Conservation (phyloP, 2,113 vertebrate genomes). For the Pterocles gutturalis region DNA sequence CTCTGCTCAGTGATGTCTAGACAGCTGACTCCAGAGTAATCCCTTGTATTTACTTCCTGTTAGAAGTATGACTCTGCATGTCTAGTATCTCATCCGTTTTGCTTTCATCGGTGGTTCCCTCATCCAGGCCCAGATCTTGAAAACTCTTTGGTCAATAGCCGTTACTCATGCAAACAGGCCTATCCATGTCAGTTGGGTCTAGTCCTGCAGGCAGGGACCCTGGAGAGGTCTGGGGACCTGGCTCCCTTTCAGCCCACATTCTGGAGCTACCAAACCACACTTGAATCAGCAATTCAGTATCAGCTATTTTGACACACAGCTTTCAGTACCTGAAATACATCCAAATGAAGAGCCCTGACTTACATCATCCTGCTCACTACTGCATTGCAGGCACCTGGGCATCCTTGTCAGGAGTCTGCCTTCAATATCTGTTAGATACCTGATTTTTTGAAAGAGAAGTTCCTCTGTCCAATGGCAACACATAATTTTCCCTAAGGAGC, state of each 20-base stretch:
- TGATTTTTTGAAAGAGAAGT: background rate
- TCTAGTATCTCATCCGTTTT: background rate
- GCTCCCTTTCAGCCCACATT: background rate
- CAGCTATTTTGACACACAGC: background rate
- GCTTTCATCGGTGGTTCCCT: background rate
- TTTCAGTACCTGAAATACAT: background rate
- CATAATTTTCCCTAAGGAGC: background rate
- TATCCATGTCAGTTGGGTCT: background rate
- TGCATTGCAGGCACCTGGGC: background rate
- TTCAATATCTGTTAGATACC: background rate
- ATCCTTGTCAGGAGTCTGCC: background rate
- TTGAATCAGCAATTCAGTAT: background rate
- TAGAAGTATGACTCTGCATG: background rate
- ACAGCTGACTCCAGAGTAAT: background rate
- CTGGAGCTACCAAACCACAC: background rate
- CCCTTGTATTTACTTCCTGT: background rate
- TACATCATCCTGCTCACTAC: background rate
- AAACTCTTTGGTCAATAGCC: background rate
- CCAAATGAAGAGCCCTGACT: background rate
- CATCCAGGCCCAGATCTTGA: background rate
- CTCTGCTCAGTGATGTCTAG: conserved; percentile 11
- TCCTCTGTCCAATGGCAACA: background rate
- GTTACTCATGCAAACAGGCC: background rate
- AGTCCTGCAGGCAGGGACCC: background rate
- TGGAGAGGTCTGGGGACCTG: background rate